Base-by-base conservation (phyloP, 2,888 invertebrate species). In the Mayetiola destructor region DNA sequence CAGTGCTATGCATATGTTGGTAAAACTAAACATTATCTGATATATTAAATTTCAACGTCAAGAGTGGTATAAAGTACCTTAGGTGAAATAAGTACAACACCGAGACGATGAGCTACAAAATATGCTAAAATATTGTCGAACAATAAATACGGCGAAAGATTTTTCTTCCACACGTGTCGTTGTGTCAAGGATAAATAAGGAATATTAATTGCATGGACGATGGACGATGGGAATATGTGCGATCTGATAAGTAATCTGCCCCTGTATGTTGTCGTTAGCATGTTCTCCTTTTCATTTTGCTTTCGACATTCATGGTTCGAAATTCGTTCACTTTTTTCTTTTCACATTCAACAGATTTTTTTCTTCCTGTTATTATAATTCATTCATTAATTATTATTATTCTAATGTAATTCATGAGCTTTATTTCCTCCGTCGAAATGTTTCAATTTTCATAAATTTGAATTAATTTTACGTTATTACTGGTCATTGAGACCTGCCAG, bases 201-300 rank as follows among this genome's bases (percentile, higher is more conserved):
- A 48, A 48, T 48, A 48, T 48, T 48, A 48, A 48, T 48, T 48
- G 48, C 27, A 27, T 6, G n/a, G 48, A 48, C 27, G 48, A 48
- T 6, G n/a, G 48, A 48, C 27, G 48, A 48, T n/a, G 48, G 48
- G 27, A 48, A 48, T 27, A 27, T 2, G 48, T 27, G 48, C 23
- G 9, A 48, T 16, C 23, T 27, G 27, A 48, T 42, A 23, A 27
- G 23, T n/a, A 27, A 48, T 48, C 29, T 27, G 48, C 12, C n/a
- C 5, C 20, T 40, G 6, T 23, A 40, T 10, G 21, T 27, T 23
- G n/a, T 8, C 48, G 12, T 32, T 48, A 2, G 18, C 29, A 27
- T n/a, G 4, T 16, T 3, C 16, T 39, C 18, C 18, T 6, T 9
- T 10, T 39, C 10, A 18, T n/a, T 18, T 39, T 20, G 12, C 36